Evolutionary conservation across 2,888 invertebrate species (phyloP), one percentile per base, ranked within the genome.

Genomic region (Cosmia pyralina): DNA sequence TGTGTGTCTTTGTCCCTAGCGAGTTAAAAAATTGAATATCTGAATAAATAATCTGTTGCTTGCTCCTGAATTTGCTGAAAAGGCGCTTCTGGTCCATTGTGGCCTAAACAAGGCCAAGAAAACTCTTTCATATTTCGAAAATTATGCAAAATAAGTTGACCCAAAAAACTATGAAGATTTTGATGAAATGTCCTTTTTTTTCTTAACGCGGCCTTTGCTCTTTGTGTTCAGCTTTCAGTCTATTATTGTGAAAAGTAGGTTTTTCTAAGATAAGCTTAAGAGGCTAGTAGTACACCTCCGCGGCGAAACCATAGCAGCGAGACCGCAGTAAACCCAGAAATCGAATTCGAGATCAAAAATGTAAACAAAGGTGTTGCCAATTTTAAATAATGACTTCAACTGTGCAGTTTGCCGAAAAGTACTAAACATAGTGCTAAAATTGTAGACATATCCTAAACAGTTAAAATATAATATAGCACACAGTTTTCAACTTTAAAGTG

Each of bases 21-120:
- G 69, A 77, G 64, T 74, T 10, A 83, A 85, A 82, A 83, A 85
- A 80, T 48, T 72, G 73, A 83, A 85, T 81, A 76, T 74, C 62
- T 81, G 78, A 85, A 82, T 84, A 82, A 86, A 78, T 85, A 81
- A 83, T 81, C 69, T 60, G 50, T 50, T 53, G 53, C 50, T 58
- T 76, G 62, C 81, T 68, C 53, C 63, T 38, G 65, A 76, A 74
- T 77, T 78, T 65, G 57, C 69, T 77, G 77, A 63, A 73, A 83
- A 79, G 57, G 52, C 62, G 59, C 62, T 63, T 63, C 62, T 77
- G 69, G 64, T 63, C 69, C 59, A 66, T 65, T 84, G 76, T 85
- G 63, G 59, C 66, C 59, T 66, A 48, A 70, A 75, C 69, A 82
- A 79, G 63, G 52, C 53, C n/a, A 70, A 75, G 65, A 64, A 79